Evolutionary conservation across 2,113 vertebrate species (phyloP).

Genomic region (Brachypodius melanocephalos): DNA sequence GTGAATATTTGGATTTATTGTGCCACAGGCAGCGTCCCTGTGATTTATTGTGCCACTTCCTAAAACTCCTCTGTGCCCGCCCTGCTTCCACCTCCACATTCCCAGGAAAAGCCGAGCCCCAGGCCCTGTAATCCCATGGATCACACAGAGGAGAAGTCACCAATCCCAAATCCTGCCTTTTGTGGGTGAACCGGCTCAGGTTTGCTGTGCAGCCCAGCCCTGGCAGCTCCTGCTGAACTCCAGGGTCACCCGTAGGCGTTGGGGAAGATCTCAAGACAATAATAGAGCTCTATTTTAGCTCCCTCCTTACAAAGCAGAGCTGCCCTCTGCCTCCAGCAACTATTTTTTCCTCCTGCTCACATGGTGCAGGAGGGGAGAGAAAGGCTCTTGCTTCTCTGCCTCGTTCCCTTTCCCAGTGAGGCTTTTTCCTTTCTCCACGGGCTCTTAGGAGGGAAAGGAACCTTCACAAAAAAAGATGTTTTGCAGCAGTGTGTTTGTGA

Average conservation of each 20-base stretch:
- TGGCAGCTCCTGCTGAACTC: neutral
- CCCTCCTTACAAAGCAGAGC: conserved; percentile 37
- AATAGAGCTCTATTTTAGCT: conserved; percentile 60
- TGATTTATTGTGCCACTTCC: neutral
- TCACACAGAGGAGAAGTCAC: neutral
- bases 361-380: neutral
- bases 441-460: neutral
- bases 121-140: rapidly evolving
- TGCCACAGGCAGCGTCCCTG: neutral
- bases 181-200: neutral
- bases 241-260: conserved; percentile 55
- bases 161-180: neutral
- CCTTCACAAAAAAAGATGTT: neutral
- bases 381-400: neutral
- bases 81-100: rapidly evolving
- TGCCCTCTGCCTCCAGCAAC: conserved; percentile 58
- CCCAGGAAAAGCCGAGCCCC: neutral
- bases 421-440: neutral
- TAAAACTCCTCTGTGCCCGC: neutral
- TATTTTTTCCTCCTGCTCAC: conserved; percentile 1
- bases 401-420: neutral
- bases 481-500: neutral
- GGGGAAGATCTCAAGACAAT: conserved; percentile 51
- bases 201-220: neutral
- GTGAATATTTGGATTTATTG: neutral